A percentile compares a stretch with the other conserved stretches of the same genome.
phyloP scores from a whole-genome alignment of 2,797 vertebrate genomes.

The Dromococcyx pavoninus region DNA sequence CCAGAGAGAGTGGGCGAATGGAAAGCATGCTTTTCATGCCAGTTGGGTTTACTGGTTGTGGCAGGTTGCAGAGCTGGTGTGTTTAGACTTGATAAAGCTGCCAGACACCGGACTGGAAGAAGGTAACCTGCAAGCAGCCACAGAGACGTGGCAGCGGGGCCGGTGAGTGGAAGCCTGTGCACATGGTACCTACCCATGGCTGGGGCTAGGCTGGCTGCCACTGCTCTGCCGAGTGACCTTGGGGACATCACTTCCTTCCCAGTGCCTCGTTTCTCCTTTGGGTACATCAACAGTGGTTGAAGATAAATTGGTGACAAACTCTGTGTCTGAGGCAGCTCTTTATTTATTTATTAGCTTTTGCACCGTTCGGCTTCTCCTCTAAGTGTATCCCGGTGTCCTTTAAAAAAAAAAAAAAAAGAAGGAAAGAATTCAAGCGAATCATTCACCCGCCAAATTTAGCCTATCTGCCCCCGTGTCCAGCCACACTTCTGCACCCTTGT shows the following conservation, averaged over 20 bases:
- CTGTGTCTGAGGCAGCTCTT: background rate
- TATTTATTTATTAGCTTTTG: background rate
- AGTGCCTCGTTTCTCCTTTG: background rate
- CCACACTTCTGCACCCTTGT: conserved; percentile 18
- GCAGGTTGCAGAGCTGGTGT: accelerated
- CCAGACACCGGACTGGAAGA: background rate
- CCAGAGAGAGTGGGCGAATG: accelerated
- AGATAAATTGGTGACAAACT: background rate
- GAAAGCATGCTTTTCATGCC: background rate
- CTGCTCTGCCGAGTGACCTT: background rate
- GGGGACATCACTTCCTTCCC: background rate
- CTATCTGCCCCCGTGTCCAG: background rate
- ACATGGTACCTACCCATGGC: background rate
- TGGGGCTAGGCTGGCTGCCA: background rate
- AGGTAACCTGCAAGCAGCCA: background rate
- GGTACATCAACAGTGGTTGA: background rate
- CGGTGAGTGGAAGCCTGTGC: accelerated
- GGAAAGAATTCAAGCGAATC: background rate
- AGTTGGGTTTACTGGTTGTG: background rate
- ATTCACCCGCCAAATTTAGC: conserved; percentile 30
- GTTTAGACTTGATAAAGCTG: background rate
- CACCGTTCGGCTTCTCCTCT: background rate
- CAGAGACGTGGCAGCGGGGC: background rate
- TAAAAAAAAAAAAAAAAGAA: background rate
- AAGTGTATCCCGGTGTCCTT: background rate